A percentile compares a stretch with the other conserved stretches of the same genome.
phyloP scores from a whole-genome alignment of 2,113 vertebrate genomes.

The Antechinus stuartii region DNA sequence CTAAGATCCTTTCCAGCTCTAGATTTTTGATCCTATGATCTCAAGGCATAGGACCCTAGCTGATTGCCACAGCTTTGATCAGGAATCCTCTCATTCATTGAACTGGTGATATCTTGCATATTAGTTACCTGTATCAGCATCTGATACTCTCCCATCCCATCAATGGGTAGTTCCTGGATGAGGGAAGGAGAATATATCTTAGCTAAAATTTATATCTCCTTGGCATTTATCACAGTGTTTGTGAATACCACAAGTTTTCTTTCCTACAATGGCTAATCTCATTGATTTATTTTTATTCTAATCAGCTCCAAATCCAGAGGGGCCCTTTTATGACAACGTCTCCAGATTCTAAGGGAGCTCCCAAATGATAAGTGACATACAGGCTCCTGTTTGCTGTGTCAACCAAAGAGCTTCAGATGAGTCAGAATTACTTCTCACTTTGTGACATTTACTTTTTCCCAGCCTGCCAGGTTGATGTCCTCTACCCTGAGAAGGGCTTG shows the following conservation, averaged over 20 bases:
- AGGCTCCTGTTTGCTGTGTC: not conserved
- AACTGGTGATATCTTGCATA: not conserved
- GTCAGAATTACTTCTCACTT: not conserved
- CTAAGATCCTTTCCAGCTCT: no score
- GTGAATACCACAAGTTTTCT: not conserved
- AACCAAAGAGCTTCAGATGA: not conserved
- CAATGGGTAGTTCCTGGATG: not conserved
- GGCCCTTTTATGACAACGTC: not conserved
- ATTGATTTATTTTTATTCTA: not conserved
- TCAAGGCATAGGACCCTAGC: not conserved
- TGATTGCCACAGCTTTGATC: not conserved
- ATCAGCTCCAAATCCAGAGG: not conserved
- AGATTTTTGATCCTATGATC: no score
- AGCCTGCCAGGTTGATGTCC: conserved; percentile 48
- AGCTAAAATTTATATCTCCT: not conserved
- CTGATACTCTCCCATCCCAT: not conserved
- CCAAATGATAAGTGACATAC: not conserved
- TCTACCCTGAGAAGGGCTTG: conserved; percentile 53
- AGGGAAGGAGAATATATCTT: not conserved
- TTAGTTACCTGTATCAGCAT: not conserved
- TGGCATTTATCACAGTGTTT: not conserved
- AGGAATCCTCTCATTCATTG: not conserved
- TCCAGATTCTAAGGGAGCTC: not conserved
- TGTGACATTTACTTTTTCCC: not conserved
- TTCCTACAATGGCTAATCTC: not conserved